phyloP scores from a whole-genome alignment of 2,113 vertebrate species.

The Gasterosteus aculeatus region DNA sequence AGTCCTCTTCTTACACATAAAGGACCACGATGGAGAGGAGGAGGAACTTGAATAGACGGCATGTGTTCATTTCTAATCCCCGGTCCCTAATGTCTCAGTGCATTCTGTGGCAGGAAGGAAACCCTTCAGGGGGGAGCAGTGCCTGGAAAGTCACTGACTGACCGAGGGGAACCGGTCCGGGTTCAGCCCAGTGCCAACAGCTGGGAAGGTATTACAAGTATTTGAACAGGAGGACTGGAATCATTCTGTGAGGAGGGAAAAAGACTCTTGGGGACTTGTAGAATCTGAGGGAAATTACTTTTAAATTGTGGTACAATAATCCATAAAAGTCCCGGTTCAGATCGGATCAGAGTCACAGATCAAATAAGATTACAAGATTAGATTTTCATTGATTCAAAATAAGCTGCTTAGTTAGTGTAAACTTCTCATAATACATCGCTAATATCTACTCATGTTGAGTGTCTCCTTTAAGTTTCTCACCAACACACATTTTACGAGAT shows the following conservation, averaged over 20 bases:
- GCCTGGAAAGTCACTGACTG: constrained; percentile 20
- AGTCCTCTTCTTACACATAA: too few species aligned
- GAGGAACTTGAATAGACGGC: background rate
- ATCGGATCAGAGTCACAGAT: too few species aligned
- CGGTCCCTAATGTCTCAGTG: background rate
- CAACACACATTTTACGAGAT: too few species aligned
- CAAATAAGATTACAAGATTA: too few species aligned
- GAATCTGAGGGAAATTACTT: background rate
- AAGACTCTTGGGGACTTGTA: background rate
- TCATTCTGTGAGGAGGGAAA: background rate
- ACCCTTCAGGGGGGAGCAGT: background rate
- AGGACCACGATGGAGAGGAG: too few species aligned
- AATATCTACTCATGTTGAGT: too few species aligned
- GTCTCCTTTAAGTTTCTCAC: too few species aligned
- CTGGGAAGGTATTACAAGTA: constrained; percentile 12
- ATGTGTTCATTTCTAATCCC: background rate
- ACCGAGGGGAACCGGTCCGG: background rate
- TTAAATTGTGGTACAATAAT: background rate
- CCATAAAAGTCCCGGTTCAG: too few species aligned
- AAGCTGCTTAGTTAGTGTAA: too few species aligned
- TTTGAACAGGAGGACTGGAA: constrained; percentile 4
- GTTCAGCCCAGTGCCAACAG: constrained; percentile 34
- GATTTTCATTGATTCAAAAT: too few species aligned
- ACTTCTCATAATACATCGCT: too few species aligned
- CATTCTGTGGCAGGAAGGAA: background rate